phyloP scores from a whole-genome alignment of 2,888 invertebrate genomes.

The Cantharis flavilabris region DNA sequence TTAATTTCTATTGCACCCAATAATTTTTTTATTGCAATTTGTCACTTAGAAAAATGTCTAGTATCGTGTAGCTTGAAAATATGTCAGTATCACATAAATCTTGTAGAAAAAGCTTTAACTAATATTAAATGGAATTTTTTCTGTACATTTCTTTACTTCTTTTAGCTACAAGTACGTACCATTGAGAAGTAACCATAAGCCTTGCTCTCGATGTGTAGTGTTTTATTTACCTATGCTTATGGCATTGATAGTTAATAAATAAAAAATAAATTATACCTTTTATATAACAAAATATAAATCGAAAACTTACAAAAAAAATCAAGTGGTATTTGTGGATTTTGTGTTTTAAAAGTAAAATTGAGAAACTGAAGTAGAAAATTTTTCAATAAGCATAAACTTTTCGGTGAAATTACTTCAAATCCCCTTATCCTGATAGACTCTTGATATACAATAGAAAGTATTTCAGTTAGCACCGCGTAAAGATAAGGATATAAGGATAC shows the following conservation, averaged over 20 bases:
- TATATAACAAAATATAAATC: not conserved
- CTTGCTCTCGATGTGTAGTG: not conserved
- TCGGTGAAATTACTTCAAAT: not conserved
- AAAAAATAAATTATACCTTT: not conserved
- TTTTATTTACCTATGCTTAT: not conserved
- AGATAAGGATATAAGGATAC: not conserved
- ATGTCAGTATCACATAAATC: not conserved
- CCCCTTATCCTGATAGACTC: not conserved
- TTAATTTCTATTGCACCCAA: not conserved
- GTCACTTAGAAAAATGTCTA: not conserved
- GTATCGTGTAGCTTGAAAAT: not conserved
- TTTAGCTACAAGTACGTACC: not conserved
- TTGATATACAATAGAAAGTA: not conserved
- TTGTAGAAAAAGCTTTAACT: not conserved
- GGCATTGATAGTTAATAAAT: not conserved
- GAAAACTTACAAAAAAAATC: not conserved
- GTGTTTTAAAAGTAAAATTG: not conserved
- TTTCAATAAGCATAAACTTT: not conserved
- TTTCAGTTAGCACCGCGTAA: not conserved
- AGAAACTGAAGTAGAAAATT: not conserved
- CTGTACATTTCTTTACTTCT: not conserved
- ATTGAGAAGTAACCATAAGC: not conserved
- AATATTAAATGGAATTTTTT: not conserved
- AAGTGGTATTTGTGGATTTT: not conserved
- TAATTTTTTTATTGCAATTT: not conserved